These are phyloP conservation scores for Tenebrio molitor DNA, from an alignment of 1,140 invertebrate genomes.

Conservation along the genomic window DNA sequence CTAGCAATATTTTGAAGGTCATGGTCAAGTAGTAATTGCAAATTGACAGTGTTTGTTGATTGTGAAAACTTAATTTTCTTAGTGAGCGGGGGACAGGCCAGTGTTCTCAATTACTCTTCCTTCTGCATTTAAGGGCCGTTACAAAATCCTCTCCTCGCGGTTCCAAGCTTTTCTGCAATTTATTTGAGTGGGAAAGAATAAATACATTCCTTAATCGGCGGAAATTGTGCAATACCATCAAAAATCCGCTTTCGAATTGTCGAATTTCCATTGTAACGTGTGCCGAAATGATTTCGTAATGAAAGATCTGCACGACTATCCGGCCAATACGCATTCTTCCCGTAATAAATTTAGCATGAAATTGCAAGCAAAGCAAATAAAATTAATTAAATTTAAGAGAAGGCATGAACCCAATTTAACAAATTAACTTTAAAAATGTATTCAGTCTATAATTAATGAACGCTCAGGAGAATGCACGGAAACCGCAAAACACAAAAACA, in stretches of 20 bases:
- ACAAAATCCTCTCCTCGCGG: slow-evolving; percentile 10
- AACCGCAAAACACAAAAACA: slow-evolving; percentile 37
- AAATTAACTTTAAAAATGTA: slow-evolving; percentile 41
- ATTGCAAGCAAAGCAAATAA: slow-evolving; percentile 29
- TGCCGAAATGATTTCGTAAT: slow-evolving; percentile 7
- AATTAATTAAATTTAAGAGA: slow-evolving; percentile 38
- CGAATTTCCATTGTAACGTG: slow-evolving; percentile 8
- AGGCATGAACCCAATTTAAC: slow-evolving; percentile 30
- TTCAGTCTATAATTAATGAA: slow-evolving; percentile 37
- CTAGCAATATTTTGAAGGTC: too few relatives aligned
- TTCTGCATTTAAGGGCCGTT: background rate
- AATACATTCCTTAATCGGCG: slow-evolving; percentile 16
- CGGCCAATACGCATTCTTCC: slow-evolving; percentile 6
- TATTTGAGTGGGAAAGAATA: slow-evolving; percentile 38
- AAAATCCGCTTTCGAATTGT: slow-evolving; percentile 17
- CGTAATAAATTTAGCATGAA: slow-evolving; percentile 24
- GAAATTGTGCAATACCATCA: slow-evolving; percentile 36
- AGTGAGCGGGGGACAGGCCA: too few relatives aligned
- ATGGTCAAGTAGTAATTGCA: too few relatives aligned
- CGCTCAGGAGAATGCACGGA: slow-evolving; percentile 28
- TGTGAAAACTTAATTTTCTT: too few relatives aligned
- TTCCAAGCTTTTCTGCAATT: slow-evolving; percentile 13
- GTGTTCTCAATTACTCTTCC: slow-evolving; percentile 4
- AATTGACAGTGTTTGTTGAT: too few relatives aligned
- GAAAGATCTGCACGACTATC: slow-evolving; percentile 1